Conservation (phyloP, 2,888 invertebrate genomes). For the Abrostola triplasia region DNA sequence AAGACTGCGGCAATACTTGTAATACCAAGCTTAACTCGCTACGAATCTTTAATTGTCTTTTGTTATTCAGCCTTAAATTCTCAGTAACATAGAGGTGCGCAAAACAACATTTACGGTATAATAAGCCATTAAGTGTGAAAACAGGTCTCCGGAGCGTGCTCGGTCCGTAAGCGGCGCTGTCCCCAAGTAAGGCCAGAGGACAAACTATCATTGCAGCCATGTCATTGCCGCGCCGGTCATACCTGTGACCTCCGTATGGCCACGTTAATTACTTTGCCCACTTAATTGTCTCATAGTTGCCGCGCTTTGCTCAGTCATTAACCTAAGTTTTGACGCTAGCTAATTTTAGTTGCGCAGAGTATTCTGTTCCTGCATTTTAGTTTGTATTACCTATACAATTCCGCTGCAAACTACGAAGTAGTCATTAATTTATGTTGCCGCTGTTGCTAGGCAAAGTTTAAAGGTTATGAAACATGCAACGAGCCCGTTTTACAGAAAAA, state of each 20-base stretch:
- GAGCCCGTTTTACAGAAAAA: conserved; percentile 22
- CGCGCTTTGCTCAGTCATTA: conserved; percentile 14
- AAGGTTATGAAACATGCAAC: conserved; percentile 34
- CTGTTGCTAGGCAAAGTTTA: conserved; percentile 12
- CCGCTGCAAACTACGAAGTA: conserved; percentile 13
- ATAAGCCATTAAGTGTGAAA: conserved; percentile 32
- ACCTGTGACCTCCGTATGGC: conserved; percentile 30
- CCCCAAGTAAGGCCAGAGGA: conserved; percentile 56
- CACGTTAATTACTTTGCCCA: conserved; percentile 27
- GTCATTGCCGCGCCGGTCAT: conserved; percentile 41
- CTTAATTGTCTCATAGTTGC: conserved; percentile 3
- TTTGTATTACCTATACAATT: conserved; percentile 16
- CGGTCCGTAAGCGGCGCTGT: conserved; percentile 42
- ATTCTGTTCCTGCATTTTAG: conserved; percentile 12
- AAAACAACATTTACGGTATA: conserved; percentile 18
- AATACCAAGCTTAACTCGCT: background rate
- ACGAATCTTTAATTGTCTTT: conserved; percentile 5
- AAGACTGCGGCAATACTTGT: background rate
- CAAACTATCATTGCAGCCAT: conserved; percentile 32
- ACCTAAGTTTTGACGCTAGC: conserved; percentile 11
- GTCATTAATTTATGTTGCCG: conserved; percentile 30
- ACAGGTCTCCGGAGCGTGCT: conserved; percentile 36
- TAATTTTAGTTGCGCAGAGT: conserved; percentile 15
- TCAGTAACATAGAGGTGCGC: conserved; percentile 6
- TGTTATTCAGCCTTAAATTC: conserved; percentile 10